Conservation (phyloP, 2,113 vertebrate genomes). For the Lamprotornis superbus region DNA sequence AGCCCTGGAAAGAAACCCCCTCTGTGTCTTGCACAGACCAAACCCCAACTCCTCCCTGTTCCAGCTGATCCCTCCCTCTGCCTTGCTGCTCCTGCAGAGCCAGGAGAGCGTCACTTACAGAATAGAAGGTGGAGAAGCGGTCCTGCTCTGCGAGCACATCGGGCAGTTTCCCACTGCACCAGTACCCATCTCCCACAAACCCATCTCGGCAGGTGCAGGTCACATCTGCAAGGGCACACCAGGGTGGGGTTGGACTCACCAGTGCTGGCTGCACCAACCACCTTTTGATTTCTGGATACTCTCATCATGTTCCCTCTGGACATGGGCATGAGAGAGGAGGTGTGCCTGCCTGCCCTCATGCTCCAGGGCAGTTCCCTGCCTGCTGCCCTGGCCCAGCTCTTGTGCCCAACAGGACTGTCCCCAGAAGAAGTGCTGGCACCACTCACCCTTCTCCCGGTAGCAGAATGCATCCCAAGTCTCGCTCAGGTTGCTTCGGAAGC, state of each 20-base stretch:
- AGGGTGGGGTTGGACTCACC: rapidly evolving
- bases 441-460: slow-evolving; percentile 73
- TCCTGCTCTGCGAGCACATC: slow-evolving; percentile 79
- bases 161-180: slow-evolving; percentile 87
- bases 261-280: not conserved
- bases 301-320: not conserved
- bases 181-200: slow-evolving; percentile 85
- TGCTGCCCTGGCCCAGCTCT: not conserved
- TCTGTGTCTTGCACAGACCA: not conserved
- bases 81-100: not conserved
- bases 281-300: not conserved
- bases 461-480: slow-evolving; percentile 90
- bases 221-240: slow-evolving; percentile 77
- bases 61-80: rapidly evolving
- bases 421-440: rapidly evolving
- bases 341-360: rapidly evolving
- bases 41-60: not conserved
- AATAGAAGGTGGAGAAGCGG: slow-evolving; percentile 88
- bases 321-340: rapidly evolving
- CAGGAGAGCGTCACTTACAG: slow-evolving; percentile 68
- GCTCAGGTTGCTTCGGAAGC: slow-evolving; percentile 62
- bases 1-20: not conserved
- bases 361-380: not conserved
- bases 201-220: slow-evolving; percentile 78
- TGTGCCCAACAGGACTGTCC: not conserved